These are phyloP conservation scores for Lasiurus cinereus DNA, from an alignment of 2,113 vertebrate genomes.

Conservation along the genomic window DNA sequence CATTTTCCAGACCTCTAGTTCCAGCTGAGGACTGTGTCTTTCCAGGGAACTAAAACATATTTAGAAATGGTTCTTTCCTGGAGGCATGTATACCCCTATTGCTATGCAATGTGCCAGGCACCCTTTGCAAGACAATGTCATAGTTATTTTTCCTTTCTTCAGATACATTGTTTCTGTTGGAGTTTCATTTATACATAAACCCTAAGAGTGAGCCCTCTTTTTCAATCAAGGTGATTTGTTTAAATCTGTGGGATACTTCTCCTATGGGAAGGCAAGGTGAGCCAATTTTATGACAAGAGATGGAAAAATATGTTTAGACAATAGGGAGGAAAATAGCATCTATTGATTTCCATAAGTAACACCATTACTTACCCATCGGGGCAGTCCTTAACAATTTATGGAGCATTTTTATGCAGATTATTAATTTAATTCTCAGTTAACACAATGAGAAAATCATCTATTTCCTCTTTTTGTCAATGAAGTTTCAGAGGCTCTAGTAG, in stretches of 20 bases:
- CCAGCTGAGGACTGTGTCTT: not conserved
- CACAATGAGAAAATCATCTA: not conserved
- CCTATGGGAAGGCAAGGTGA: not conserved
- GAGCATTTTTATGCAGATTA: not conserved
- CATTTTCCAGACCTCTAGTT: not conserved
- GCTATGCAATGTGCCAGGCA: not conserved
- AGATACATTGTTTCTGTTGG: not conserved
- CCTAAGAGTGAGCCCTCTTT: not conserved
- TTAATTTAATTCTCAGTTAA: not conserved
- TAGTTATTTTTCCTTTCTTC: not conserved
- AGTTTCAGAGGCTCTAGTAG: not conserved
- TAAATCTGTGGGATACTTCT: not conserved
- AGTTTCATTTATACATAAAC: not conserved
- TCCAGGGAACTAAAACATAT: not conserved
- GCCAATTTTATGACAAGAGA: not conserved
- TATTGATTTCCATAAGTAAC: not conserved
- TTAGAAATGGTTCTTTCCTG: not conserved
- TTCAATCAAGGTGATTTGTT: not conserved
- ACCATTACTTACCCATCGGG: not conserved
- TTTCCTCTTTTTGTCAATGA: not conserved
- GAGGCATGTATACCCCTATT: not conserved
- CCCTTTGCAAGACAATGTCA: not conserved
- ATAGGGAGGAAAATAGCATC: not conserved
- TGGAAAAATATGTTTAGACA: not conserved
- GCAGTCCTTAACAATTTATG: not conserved